These are phyloP conservation scores for Campoplex capitator DNA, from an alignment of 2,888 invertebrate genomes.

Conservation along the genomic window DNA sequence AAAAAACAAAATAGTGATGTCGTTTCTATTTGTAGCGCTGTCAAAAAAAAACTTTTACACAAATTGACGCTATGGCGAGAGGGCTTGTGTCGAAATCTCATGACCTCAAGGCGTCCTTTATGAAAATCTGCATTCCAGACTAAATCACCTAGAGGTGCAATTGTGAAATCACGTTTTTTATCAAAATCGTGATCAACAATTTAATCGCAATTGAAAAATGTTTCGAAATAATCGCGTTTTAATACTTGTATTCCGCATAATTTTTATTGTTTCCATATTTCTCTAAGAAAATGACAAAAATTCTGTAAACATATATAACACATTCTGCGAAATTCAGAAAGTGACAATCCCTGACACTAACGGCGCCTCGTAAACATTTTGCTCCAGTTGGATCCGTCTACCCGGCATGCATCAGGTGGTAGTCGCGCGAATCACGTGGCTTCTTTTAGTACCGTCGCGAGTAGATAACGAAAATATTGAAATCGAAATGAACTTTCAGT, in stretches of 20 bases:
- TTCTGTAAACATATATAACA: background rate
- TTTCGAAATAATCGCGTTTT: background rate
- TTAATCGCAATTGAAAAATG: background rate
- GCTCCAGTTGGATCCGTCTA: background rate
- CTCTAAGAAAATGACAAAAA: background rate
- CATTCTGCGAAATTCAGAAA: background rate
- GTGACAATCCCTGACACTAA: background rate
- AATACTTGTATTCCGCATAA: background rate
- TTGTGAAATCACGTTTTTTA: background rate
- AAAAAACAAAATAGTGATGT: background rate
- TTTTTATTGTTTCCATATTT: background rate
- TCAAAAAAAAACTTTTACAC: too few relatives aligned
- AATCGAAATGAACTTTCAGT: background rate
- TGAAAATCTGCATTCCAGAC: background rate
- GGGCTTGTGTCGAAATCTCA: background rate
- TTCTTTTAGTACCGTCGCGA: background rate
- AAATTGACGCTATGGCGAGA: too few relatives aligned
- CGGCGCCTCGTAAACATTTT: background rate
- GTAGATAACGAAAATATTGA: background rate
- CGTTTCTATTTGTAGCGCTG: background rate
- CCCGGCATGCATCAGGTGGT: constrained; percentile 32
- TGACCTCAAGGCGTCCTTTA: too few relatives aligned
- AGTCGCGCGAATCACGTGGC: background rate
- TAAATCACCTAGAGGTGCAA: background rate
- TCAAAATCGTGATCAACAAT: background rate